Evolutionary conservation across 2,888 invertebrate genomes (phyloP).

Genomic region (Gryllus longicercus): DNA sequence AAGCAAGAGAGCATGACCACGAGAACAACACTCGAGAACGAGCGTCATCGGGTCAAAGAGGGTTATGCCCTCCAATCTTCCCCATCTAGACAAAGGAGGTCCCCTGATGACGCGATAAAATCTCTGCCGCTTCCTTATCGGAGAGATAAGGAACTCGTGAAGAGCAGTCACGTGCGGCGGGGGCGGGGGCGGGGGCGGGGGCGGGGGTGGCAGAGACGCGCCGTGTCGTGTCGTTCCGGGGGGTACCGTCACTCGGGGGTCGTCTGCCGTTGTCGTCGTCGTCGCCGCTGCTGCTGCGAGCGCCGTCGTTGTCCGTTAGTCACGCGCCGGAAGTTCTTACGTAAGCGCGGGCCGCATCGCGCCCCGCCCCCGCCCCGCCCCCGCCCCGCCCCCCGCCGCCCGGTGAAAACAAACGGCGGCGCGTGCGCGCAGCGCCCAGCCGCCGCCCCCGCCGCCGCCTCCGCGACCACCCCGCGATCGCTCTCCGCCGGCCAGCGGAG

Average conservation of each 20-base stretch:
- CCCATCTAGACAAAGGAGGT: neutral
- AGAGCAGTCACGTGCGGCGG: neutral
- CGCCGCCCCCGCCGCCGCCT: too few relatives aligned
- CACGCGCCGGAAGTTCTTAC: neutral
- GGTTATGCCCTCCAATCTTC: too few relatives aligned
- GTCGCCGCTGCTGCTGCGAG: neutral
- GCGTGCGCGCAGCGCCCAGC: too few relatives aligned
- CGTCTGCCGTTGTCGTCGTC: neutral
- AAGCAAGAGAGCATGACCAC: too few relatives aligned
- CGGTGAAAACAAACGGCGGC: too few relatives aligned
- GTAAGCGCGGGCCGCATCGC: neutral
- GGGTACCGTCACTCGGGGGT: neutral
- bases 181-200: neutral
- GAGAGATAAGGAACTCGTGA: neutral
- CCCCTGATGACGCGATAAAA: slow-evolving; percentile 1
- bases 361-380: neutral
- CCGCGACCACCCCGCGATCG: too few relatives aligned
- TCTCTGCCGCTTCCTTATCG: slow-evolving; percentile 1
- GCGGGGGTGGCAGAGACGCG: neutral
- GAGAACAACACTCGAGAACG: too few relatives aligned
- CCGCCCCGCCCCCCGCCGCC: too few relatives aligned
- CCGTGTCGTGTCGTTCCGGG: too few relatives aligned
- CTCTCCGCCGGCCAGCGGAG: too few relatives aligned
- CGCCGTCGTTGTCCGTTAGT: neutral
- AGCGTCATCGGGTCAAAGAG: too few relatives aligned